Base-by-base conservation (phyloP, 2,113 vertebrate species). In the Aptenodytes patagonicus region DNA sequence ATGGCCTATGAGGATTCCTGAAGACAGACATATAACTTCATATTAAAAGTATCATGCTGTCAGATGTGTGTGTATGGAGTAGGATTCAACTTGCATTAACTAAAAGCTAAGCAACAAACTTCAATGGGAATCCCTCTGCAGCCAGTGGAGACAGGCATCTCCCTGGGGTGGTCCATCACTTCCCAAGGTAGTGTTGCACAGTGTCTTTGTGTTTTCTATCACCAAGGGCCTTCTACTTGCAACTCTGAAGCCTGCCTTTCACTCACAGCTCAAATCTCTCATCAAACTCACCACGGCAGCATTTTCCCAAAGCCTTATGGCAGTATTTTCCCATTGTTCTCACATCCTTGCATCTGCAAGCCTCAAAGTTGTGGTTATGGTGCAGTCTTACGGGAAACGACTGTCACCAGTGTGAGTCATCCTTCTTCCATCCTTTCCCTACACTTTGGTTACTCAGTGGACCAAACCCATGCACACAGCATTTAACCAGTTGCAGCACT, bases 341-440 rank as follows among this genome's bases (percentile, higher is more conserved):
- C 36, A 61, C 13, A 61, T 31, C 20, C 28, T 80, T 55, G 24
- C n/a, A 65, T 24, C 44, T 44, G 49, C 24, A 83, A 52, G 5
- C 66, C 42, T 52, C 20, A 29, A 62, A 54, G 22, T 6, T 70
- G 64, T 32, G 54, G 47, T 47, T 34, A 57, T 18, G 16, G 28
- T 3, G 8, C 0, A 0, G 54, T 87, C 31, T 66, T 49, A 8
- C 8, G 3, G 18, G 36, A 77, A 90, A 83, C 1, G 1, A 76
- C 7, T 36, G 38, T 8, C 22, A 28, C 7, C 1, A 1, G 20
- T 13, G n/a, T 24, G 11, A 73, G 21, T 51, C 28, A 46, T 5
- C 17, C 5, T 75, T 44, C 19, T 71, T 77, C 28, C 19, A 47
- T 8, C 19, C 7, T 76, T 55, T 51, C 32, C 61, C 18, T 69